phyloP scores from a whole-genome alignment of 1,140 invertebrate genomes.

The Globodera rostochiensis region DNA sequence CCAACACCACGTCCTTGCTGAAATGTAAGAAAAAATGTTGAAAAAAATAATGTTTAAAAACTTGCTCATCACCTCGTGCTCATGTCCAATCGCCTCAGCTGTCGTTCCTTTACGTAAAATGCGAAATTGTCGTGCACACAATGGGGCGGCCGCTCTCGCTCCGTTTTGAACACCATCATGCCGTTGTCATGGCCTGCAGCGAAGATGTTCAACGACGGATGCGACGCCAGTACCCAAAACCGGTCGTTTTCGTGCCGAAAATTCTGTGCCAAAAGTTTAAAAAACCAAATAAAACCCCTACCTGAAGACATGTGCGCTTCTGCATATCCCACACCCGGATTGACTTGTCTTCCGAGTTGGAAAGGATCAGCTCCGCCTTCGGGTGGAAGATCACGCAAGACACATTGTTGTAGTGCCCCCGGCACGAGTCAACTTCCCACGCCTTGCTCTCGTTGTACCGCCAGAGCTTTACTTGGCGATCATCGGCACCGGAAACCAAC shows the following conservation, averaged over 20 bases:
- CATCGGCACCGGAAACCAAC: slow-evolving; percentile 95
- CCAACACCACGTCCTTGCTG: slow-evolving; percentile 86
- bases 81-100: slow-evolving; percentile 87
- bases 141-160: slow-evolving; percentile 92
- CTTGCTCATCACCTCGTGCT: slow-evolving; percentile 70
- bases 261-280: slow-evolving; percentile 25
- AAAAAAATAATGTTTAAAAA: not conserved
- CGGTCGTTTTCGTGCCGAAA: slow-evolving; percentile 77
- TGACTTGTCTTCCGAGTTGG: slow-evolving; percentile 96
- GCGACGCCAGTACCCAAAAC: slow-evolving; percentile 82
- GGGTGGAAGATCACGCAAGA: slow-evolving; percentile 97
- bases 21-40: too few species aligned
- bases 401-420: slow-evolving; percentile 99
- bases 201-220: slow-evolving; percentile 72
- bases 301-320: slow-evolving; percentile 92
- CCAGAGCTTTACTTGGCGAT: slow-evolving; percentile 96
- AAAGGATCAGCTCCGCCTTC: slow-evolving; percentile 90
- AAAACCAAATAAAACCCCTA: slow-evolving; percentile 62
- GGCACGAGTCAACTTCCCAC: slow-evolving; percentile 98
- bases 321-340: slow-evolving; percentile 98
- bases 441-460: slow-evolving; percentile 97
- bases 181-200: slow-evolving; percentile 89
- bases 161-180: slow-evolving; percentile 82
- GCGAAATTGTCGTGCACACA: slow-evolving; percentile 88
- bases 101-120: slow-evolving; percentile 93